phyloP scores from a whole-genome alignment of 2,797 vertebrate species.

The Amphiprion clarkii region DNA sequence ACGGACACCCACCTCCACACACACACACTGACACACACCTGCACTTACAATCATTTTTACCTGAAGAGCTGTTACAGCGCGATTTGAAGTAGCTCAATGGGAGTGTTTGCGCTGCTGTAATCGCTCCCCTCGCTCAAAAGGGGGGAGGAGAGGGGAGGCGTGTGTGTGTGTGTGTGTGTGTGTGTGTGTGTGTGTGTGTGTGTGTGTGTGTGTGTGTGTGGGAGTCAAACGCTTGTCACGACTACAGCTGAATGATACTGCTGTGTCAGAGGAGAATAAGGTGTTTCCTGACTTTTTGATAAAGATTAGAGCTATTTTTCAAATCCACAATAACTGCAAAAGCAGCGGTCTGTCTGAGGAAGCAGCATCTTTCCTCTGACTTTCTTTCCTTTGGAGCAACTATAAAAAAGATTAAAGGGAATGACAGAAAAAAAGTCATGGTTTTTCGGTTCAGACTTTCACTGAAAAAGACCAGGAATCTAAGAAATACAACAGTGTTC shows the following conservation, averaged over 20 bases:
- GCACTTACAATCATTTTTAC: conserved; percentile 45
- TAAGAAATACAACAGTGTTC: not conserved
- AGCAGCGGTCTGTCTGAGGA: not conserved
- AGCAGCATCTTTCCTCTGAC: not conserved
- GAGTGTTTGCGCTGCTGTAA: conserved; percentile 62
- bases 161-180: conserved; percentile 23
- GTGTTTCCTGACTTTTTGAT: conserved; percentile 11
- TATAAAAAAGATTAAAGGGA: no score
- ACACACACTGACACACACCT: conserved; percentile 45
- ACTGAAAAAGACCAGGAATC: not conserved
- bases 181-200: conserved; percentile 27
- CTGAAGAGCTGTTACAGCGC: conserved; percentile 47
- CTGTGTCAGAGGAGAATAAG: conserved; percentile 43
- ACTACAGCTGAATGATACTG: conserved; percentile 39
- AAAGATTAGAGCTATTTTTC: not conserved
- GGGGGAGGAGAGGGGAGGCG: conserved; percentile 16
- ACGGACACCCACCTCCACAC: conserved; percentile 55
- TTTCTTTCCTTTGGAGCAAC: not conserved
- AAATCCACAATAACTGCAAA: no score
- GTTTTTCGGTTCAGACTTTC: not conserved
- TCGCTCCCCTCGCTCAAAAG: conserved; percentile 34
- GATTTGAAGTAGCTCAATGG: conserved; percentile 65
- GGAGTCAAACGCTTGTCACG: conserved; percentile 51
- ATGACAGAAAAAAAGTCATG: no score
- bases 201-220: conserved; percentile 28